Evolutionary conservation across 2,113 vertebrate genomes (phyloP), one percentile per base, ranked within the genome.

Genomic region (Hypanus sabinus): DNA sequence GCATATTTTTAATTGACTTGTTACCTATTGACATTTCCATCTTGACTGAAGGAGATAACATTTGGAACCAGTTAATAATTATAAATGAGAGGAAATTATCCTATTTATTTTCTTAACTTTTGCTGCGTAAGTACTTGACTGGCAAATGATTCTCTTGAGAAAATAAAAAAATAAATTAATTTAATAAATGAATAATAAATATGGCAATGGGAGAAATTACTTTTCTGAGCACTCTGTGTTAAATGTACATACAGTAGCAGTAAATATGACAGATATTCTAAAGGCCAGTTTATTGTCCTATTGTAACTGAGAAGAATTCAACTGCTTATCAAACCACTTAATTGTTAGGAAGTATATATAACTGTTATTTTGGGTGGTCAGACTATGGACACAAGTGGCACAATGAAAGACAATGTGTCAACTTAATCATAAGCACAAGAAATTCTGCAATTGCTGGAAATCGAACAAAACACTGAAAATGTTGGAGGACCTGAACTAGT

Each of bases 1-100:
- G 36, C 90, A 93, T 71, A 92, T 73, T 71, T 71, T 12, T 88
- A 20, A 33, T 65, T 88, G 85, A 88, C 46, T 62, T 88, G 55
- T 62, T 88, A 62, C 27, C 30, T 73, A 46, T 70, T 46, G 0
- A 18, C 38, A 73, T 93, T 36, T 20, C 11, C 62, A 60, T 3
- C 68, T 93, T 73, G 16, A 93, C 30, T 30, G 71, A 27, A 73
- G 22, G 38, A 93, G 62, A 73, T 36, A 71, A 38, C 2, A 73
- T 92, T 71, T 36, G 11, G 71, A 70, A 38, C 8, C 16, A 70
- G 9, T 73, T 5, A 24, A 73, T 46, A 71, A 46, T 46, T 93
- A 88, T 88, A 14, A 93, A 55, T 93, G 9, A 46, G 20, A 11
- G n/a, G 33, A 24, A 73, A 24, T 92, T 36, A n/a, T 36, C n/a